Conservation (phyloP, 2,797 vertebrate species). For the Pelochelys cantorii region DNA sequence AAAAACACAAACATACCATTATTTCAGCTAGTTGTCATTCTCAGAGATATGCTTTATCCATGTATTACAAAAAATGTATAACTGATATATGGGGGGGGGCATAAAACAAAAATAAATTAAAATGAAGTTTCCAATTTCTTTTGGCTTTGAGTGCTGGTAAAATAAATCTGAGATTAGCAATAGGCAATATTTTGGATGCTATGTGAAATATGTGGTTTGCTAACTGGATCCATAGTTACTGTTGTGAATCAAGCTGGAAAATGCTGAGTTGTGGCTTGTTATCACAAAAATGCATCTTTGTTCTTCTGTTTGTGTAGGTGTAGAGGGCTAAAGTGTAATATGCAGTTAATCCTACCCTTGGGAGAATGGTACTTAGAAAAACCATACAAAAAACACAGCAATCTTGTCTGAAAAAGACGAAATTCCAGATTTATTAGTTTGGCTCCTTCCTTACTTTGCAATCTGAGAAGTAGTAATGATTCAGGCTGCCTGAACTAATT, state of each 20-base stretch:
- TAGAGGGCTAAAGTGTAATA: neutral
- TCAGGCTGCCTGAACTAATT: neutral
- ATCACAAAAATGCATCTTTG: neutral
- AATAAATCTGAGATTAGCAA: neutral
- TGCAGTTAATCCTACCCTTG: slow-evolving; percentile 7
- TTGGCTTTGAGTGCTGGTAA: neutral
- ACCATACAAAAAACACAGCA: neutral
- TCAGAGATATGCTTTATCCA: neutral
- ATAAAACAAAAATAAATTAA: neutral
- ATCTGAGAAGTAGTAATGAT: neutral
- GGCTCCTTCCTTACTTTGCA: neutral
- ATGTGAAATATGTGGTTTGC: neutral
- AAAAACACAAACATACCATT: neutral
- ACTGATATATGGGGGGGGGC: neutral
- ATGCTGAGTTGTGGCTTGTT: neutral
- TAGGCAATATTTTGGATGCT: neutral
- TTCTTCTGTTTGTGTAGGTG: neutral
- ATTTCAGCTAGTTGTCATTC: neutral
- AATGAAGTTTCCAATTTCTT: neutral
- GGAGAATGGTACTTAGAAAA: neutral
- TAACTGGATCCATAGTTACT: neutral
- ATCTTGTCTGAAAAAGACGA: neutral
- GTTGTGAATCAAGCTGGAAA: neutral
- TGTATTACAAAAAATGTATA: neutral
- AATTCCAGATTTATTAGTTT: neutral